These are phyloP conservation scores for Julus scandinavius DNA, from an alignment of 2,888 invertebrate genomes.

Conservation along the genomic window DNA sequence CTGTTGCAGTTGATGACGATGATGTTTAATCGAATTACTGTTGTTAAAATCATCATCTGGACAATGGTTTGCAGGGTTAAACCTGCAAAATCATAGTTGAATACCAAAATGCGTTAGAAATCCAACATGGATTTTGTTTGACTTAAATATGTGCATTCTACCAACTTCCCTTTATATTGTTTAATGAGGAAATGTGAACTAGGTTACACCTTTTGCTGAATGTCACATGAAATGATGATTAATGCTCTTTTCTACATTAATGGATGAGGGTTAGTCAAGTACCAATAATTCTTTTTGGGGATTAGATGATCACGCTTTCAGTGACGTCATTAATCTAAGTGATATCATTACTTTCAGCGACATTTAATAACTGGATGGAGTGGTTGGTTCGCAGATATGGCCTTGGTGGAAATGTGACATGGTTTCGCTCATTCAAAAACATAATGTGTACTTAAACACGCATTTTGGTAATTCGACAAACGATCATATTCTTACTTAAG, in stretches of 20 bases:
- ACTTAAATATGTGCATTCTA: not conserved
- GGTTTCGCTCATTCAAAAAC: not conserved
- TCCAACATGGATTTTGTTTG: not conserved
- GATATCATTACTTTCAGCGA: not conserved
- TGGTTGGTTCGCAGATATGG: not conserved
- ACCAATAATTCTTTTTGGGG: not conserved
- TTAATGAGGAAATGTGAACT: not conserved
- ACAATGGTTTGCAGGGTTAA: not conserved
- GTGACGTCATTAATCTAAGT: not conserved
- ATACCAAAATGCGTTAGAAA: not conserved
- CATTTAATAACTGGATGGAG: not conserved
- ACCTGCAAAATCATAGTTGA: not conserved
- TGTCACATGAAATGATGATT: slow-evolving; percentile 2
- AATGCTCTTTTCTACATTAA: not conserved
- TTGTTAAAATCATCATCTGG: not conserved
- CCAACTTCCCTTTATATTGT: not conserved
- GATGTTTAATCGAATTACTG: slow-evolving; percentile 28
- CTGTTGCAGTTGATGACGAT: not conserved
- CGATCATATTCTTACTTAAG: not conserved
- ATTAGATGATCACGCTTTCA: not conserved
- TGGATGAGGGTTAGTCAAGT: not conserved
- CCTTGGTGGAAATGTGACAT: not conserved
- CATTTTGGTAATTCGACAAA: not conserved
- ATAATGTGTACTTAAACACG: not conserved
- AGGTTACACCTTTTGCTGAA: not conserved